A percentile compares a stretch with the other conserved stretches of the same genome.
Evolutionary conservation across 1,140 invertebrate species (phyloP).

Genomic region (Drosophila watanabei): DNA sequence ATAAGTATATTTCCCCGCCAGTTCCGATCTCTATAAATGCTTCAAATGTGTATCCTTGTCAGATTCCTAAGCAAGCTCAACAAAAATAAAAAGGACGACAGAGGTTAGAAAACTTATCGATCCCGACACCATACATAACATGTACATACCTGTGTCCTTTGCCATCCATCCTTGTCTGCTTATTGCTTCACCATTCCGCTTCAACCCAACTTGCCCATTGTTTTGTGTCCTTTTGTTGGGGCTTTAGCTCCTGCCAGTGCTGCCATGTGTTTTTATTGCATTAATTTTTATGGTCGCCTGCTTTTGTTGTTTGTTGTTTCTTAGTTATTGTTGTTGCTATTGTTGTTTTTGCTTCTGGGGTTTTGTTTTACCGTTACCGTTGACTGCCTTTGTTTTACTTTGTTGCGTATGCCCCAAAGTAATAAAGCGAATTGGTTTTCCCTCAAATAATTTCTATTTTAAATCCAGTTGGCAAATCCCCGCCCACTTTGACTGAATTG

Average conservation of each 20-base stretch:
- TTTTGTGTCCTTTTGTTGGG: conserved; percentile 50
- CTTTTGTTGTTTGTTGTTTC: conserved; percentile 47
- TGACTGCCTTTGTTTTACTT: conserved; percentile 79
- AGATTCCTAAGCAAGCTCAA: not conserved
- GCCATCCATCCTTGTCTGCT: conserved; percentile 28
- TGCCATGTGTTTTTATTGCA: conserved; percentile 83
- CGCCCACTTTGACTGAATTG: conserved; percentile 47
- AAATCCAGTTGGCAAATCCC: conserved; percentile 81
- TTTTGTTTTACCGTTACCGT: conserved; percentile 45
- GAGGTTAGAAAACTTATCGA: conserved; percentile 22
- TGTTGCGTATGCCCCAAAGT: conserved; percentile 80
- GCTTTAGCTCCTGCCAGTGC: conserved; percentile 27
- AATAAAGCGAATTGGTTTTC: conserved; percentile 82
- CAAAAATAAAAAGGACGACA: not conserved
- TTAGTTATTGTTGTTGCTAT: conserved; percentile 28
- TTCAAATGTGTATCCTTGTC: not conserved
- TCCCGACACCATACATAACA: conserved; percentile 26
- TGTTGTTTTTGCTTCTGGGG: conserved; percentile 23
- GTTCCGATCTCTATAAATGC: not conserved
- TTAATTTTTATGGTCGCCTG: conserved; percentile 80
- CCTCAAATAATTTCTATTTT: conserved; percentile 83
- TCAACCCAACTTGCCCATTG: conserved; percentile 35
- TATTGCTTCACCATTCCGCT: conserved; percentile 37
- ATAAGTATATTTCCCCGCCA: no score
- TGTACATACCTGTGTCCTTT: conserved; percentile 14